Evolutionary conservation across 2,797 vertebrate genomes (phyloP).

Genomic region (Dicrostonyx torquatus): DNA sequence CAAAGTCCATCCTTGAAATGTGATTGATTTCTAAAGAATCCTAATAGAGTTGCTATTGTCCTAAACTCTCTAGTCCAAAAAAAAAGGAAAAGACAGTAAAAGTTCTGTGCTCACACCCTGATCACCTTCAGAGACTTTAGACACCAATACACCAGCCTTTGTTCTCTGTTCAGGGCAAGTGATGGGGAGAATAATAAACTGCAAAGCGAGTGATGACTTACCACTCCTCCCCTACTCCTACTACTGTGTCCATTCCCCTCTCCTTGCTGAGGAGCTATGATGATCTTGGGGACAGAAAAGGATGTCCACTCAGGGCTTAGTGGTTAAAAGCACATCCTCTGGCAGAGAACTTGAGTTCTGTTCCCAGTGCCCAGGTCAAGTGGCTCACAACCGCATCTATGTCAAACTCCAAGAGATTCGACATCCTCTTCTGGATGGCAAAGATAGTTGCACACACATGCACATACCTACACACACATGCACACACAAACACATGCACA

Average conservation of each 20-base stretch:
- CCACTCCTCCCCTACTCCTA: not conserved
- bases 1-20: not conserved
- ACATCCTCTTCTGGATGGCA: not conserved
- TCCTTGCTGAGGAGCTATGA: not conserved
- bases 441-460: not conserved
- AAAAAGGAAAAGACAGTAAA: not conserved
- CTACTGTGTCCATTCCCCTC: not conserved
- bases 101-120: not conserved
- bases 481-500: not conserved
- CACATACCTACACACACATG: not conserved
- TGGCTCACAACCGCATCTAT: not conserved
- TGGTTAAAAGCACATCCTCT: not conserved
- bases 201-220: not conserved
- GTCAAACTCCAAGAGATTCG: not conserved
- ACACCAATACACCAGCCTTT: not conserved
- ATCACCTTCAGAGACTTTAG: not conserved
- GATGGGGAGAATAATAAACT: not conserved
- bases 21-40: slow-evolving; percentile 12
- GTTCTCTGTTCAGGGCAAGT: not conserved
- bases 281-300: not conserved
- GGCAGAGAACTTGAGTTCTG: not conserved
- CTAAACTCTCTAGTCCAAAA: not conserved
- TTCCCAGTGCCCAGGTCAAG: not conserved
- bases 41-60: not conserved
- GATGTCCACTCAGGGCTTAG: not conserved